Conservation (phyloP, 2,888 invertebrate species). For the Eremobia ochroleuca region DNA sequence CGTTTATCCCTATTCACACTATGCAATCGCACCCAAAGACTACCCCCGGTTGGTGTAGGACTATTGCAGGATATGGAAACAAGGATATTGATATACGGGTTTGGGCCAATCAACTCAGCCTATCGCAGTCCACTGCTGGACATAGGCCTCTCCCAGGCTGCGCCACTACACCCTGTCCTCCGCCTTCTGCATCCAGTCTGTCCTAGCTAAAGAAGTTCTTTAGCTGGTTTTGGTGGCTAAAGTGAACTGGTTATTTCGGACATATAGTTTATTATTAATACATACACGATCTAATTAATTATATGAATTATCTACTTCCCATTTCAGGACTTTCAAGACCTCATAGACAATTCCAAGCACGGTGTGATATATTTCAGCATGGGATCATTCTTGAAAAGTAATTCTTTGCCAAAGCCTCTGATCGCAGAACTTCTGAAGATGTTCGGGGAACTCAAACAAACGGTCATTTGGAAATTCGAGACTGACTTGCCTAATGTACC, state of each 20-base stretch:
- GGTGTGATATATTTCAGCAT: slow-evolving; percentile 84
- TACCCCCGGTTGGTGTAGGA: neutral
- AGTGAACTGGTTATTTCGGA: too few relatives aligned
- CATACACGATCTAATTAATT: neutral
- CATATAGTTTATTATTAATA: too few relatives aligned
- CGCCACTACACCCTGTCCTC: too few relatives aligned
- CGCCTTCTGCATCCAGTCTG: too few relatives aligned
- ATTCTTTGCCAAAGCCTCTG: slow-evolving; percentile 73
- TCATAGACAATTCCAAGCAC: slow-evolving; percentile 78
- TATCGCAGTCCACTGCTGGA: neutral
- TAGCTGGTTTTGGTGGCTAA: too few relatives aligned
- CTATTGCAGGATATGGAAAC: neutral
- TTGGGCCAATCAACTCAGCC: neutral
- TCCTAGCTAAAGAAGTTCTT: too few relatives aligned
- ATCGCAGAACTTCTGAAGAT: slow-evolving; percentile 73
- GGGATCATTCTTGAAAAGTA: slow-evolving; percentile 79
- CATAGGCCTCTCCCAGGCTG: too few relatives aligned
- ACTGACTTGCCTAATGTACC: slow-evolving; percentile 75
- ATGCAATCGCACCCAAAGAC: neutral
- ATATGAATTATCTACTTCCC: neutral
- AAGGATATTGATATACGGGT: neutral
- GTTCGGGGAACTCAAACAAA: slow-evolving; percentile 79
- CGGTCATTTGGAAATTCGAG: slow-evolving; percentile 85
- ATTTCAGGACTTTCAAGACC: slow-evolving; percentile 80
- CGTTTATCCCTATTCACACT: neutral